Evolutionary conservation across 2,888 invertebrate species (phyloP), one percentile per base, ranked within the genome.

Genomic region (Drosophila barbarae): DNA sequence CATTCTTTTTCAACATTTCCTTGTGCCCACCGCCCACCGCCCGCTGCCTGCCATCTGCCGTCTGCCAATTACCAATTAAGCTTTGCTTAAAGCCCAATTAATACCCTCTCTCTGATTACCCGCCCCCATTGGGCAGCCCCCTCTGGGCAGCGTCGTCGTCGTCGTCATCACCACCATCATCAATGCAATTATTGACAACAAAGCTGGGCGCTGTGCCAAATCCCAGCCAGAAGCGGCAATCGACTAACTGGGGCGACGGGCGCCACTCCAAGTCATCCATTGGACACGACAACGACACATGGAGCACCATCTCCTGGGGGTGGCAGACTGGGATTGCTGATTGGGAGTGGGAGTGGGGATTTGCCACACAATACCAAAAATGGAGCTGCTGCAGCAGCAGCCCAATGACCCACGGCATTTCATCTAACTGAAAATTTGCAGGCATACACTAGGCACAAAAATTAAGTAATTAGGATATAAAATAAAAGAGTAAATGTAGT

Each of bases 141-240:
- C 46, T 13, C 30, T 21, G 46, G 46, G 30, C 46, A 30, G 18
- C 30, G 12, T 30, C 7, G 26, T 26, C 34, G 34, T 8, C 41
- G 15, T 21, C 52, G 28, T n/a, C 46, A 21, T 12, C 57, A 18
- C 30, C 41, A 28, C 15, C 57, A 47, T 68, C 81, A 75, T 81
- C 84, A 79, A 83, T 79, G 84, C 78, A 79, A 79, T 79, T 79
- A 79, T 79, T 79, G 81, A 80, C 76, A 75, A 83, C 78, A 83
- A 79, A 79, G 76, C 84, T 73, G 65, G 56, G 70, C 84, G 63
- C 70, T 65, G 75, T 56, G 65, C 75, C 73, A 77, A 83, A 76
- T 74, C 50, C 66, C 59, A 55, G 46, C 55, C 50, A 61, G 55
- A 30, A 50, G 56, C 46, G 60, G 18, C 46, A 71, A 65, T 64